Conservation (phyloP, 2,888 invertebrate species). For the Lobophora halterata region DNA sequence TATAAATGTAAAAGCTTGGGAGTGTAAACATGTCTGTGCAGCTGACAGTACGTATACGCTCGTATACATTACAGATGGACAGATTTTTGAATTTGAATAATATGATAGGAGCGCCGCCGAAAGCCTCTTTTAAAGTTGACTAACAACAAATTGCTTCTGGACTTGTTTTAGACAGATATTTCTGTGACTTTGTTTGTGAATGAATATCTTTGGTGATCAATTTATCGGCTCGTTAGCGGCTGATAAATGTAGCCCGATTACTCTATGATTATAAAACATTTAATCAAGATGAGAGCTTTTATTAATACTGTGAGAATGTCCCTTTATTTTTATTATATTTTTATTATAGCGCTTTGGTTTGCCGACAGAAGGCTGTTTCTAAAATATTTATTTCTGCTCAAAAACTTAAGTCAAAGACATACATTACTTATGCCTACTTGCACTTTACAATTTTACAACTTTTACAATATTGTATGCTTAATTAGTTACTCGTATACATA, state of each 20-base stretch:
- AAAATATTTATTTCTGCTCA: background rate
- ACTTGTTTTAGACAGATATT: constrained; percentile 62
- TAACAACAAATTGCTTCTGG: constrained; percentile 67
- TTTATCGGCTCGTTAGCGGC: constrained; percentile 71
- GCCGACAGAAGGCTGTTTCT: constrained; percentile 10
- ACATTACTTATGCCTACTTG: too few relatives aligned
- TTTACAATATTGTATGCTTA: too few relatives aligned
- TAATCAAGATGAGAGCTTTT: constrained; percentile 61
- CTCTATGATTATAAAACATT: constrained; percentile 67
- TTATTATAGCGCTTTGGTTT: constrained; percentile 18
- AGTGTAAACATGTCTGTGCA: too few relatives aligned
- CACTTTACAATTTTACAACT: too few relatives aligned
- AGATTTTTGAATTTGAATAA: too few relatives aligned
- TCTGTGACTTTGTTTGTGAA: constrained; percentile 70
- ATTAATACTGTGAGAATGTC: constrained; percentile 62
- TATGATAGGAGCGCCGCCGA: constrained; percentile 33
- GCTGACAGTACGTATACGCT: too few relatives aligned
- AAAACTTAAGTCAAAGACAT: constrained; percentile 4
- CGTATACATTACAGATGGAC: too few relatives aligned
- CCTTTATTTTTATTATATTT: constrained; percentile 33
- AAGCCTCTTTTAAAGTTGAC: constrained; percentile 59
- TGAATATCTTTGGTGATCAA: constrained; percentile 67
- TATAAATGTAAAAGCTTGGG: too few relatives aligned
- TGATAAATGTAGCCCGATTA: constrained; percentile 67
- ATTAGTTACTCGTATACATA: too few relatives aligned